Evolutionary conservation across 2,888 invertebrate genomes (phyloP).

Genomic region (Cephus nigrinus): DNA sequence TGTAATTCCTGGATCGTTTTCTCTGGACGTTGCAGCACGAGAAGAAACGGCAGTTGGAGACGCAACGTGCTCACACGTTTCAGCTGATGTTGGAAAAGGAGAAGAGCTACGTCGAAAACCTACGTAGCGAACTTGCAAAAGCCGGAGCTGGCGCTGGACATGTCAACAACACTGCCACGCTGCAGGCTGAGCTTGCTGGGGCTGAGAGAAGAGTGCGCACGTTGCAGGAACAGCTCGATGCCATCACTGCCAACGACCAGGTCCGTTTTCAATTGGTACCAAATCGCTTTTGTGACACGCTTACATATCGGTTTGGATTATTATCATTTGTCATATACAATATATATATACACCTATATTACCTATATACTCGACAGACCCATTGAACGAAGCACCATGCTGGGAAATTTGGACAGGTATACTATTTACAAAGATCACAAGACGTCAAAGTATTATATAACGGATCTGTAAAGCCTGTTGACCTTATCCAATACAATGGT

Average conservation of each 20-base stretch:
- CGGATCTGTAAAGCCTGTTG: neutral
- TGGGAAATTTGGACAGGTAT: neutral
- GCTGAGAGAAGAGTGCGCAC: slow-evolving; percentile 73
- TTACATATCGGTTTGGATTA: slow-evolving; percentile 9
- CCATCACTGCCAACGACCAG: slow-evolving; percentile 58
- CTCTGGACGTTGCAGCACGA: slow-evolving; percentile 74
- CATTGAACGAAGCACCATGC: neutral
- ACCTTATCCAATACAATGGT: neutral
- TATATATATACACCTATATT: neutral
- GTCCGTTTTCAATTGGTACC: slow-evolving; percentile 30
- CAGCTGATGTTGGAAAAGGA: slow-evolving; percentile 92
- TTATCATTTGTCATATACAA: slow-evolving; percentile 7
- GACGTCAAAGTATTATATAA: neutral
- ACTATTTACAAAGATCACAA: neutral
- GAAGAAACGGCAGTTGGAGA: slow-evolving; percentile 85
- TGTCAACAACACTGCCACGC: slow-evolving; percentile 56
- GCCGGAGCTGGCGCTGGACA: slow-evolving; percentile 63
- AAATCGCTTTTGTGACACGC: slow-evolving; percentile 5
- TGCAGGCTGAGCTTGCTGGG: slow-evolving; percentile 69
- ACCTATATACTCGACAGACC: neutral
- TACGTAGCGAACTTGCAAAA: slow-evolving; percentile 76
- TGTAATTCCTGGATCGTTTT: neutral
- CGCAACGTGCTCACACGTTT: slow-evolving; percentile 85
- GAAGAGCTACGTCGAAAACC: slow-evolving; percentile 81
- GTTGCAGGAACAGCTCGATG: slow-evolving; percentile 70